Base-by-base conservation (phyloP, 2,888 invertebrate species). In the Euzetes globulus region DNA sequence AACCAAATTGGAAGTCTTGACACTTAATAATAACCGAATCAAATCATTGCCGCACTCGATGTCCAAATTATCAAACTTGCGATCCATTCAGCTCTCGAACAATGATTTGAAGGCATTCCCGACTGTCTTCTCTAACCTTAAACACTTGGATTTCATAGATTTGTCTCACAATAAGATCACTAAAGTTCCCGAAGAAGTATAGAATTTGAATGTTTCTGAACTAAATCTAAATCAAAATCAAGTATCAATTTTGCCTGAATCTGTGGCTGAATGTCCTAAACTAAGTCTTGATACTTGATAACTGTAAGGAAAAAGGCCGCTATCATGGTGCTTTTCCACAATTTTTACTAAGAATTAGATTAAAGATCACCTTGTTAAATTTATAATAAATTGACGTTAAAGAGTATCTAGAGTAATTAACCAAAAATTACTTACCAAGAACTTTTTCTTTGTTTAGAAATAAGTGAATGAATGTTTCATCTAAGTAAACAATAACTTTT, bases 191-290 rank as follows among this genome's bases (percentile, higher is more conserved):
- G 84, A 86, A 68, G 90, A 81, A 75, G 88, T 92, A 76, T 85
- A 87, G 13, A 85, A 87, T 4, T 85, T 97, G 13, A 88, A 90
- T 83, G 92, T 90, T 9, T 88, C 89, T 25, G 98, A 99, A 84
- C 84, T 99, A 75, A 97, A 93, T 84, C 84, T 97, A 76, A 97
- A 97, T 85, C 93, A 95, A 84, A 99, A 99, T 85, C 94, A 95
- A 84, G 81, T 85, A 58, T 82, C 83, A 19, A 76, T 76, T 27
- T 77, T 86, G 41, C 83, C 84, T 29, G 83, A 83, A 68, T 81
- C 81, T 79, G 86, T 97, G 75, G 89, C 93, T 33, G 85, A 87
- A 73, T 94, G 95, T 81, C 89, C 91, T 0, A 88, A 91, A 78
- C 83, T 99, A 94, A 84, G 95, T 94, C 4, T 85, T 99, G 73